phyloP scores from a whole-genome alignment of 2,113 vertebrate species.

The Phaethon lepturus region DNA sequence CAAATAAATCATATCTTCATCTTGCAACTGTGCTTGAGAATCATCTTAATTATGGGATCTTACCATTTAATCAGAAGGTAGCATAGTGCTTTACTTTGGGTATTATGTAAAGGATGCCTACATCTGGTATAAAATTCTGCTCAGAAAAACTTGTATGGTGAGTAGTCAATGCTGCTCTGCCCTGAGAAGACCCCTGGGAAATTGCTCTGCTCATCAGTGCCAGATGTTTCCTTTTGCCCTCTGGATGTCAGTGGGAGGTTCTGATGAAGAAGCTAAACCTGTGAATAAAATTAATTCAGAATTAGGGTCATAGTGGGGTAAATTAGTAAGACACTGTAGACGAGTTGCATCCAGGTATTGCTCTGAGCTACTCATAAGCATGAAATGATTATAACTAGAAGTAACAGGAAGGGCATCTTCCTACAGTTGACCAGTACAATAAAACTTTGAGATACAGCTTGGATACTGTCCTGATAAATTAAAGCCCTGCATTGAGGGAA shows the following conservation, averaged over 20 bases:
- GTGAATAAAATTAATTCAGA: not conserved
- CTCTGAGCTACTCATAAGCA: not conserved
- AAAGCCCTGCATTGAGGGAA: not conserved
- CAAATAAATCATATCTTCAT: slow-evolving; percentile 20
- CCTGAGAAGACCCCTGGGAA: not conserved
- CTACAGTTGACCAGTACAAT: not conserved
- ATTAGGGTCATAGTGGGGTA: not conserved
- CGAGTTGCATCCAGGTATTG: not conserved
- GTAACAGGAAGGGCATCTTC: not conserved
- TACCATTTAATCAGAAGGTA: slow-evolving; percentile 21
- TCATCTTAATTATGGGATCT: slow-evolving; percentile 22
- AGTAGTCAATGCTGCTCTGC: not conserved
- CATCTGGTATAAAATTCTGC: not conserved
- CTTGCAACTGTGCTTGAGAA: not conserved
- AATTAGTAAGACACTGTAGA: not conserved
- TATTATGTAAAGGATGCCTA: not conserved
- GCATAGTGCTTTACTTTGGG: not conserved
- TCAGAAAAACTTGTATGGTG: not conserved
- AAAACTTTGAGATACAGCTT: not conserved
- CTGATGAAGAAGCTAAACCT: not conserved
- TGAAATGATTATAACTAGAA: too few species aligned
- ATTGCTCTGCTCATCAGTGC: not conserved
- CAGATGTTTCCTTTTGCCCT: not conserved
- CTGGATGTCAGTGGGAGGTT: not conserved
- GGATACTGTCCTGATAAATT: not conserved